Evolutionary conservation across 2,113 vertebrate species (phyloP).

Genomic region (Ursus arctos): DNA sequence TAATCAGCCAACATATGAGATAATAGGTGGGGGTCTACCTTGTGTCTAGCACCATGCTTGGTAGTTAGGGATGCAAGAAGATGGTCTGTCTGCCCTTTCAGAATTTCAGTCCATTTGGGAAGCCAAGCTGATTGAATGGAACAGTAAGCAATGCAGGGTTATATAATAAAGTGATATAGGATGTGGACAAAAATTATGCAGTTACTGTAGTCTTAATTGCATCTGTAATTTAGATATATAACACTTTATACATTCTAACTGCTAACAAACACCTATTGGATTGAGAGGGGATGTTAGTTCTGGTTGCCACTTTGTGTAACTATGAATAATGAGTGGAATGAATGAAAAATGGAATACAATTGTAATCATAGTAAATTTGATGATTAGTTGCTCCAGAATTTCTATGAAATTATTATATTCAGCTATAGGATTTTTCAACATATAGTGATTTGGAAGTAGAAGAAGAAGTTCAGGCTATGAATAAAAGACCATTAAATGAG

Average conservation of each 20-base stretch:
- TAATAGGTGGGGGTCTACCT: not conserved
- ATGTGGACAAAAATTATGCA: slow-evolving; percentile 52
- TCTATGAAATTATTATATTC: not conserved
- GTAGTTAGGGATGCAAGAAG: not conserved
- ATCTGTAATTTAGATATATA: slow-evolving; percentile 59
- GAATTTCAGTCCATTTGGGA: slow-evolving; percentile 16
- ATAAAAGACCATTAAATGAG: not conserved
- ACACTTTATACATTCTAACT: slow-evolving; percentile 33
- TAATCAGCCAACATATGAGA: not conserved
- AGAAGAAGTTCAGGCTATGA: not conserved
- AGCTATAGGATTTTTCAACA: slow-evolving; percentile 42
- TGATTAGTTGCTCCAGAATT: slow-evolving; percentile 42
- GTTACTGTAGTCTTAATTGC: slow-evolving; percentile 31
- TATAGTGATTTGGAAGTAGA: slow-evolving; percentile 13
- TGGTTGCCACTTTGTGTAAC: not conserved
- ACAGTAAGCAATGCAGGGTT: not conserved
- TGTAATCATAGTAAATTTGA: slow-evolving; percentile 32
- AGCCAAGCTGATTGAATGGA: slow-evolving; percentile 47
- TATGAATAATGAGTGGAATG: not conserved
- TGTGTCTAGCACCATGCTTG: not conserved
- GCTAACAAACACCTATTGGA: slow-evolving; percentile 37
- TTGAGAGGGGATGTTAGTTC: not conserved
- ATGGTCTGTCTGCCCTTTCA: slow-evolving; percentile 11
- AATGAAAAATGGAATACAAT: slow-evolving; percentile 37
- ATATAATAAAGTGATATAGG: slow-evolving; percentile 23